A percentile compares a stretch with the other conserved stretches of the same genome.
phyloP scores from a whole-genome alignment of 2,888 invertebrate genomes.

The Pediacus dermestoides region DNA sequence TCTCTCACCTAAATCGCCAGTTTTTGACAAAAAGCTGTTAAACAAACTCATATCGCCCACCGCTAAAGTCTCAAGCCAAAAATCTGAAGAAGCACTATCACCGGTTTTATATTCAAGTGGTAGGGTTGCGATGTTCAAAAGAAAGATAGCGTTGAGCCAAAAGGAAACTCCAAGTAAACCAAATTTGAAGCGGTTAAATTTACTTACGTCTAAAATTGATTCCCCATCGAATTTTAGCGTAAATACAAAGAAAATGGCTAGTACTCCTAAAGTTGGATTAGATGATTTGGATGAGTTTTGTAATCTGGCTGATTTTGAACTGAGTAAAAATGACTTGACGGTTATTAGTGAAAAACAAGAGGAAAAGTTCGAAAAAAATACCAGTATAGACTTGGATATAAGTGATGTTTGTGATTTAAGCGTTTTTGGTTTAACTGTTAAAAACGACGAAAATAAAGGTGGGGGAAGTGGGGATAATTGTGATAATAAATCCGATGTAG shows the following conservation, averaged over 20 bases:
- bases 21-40: too few relatives aligned
- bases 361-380: conserved; percentile 4
- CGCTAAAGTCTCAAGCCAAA: too few relatives aligned
- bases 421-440: conserved; percentile 16
- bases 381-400: conserved; percentile 7
- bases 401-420: conserved; percentile 24
- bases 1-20: conserved; percentile 30
- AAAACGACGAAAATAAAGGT: too few relatives aligned
- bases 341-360: neutral
- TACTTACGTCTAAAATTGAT: too few relatives aligned
- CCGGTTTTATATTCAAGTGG: conserved; percentile 21
- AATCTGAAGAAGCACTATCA: conserved; percentile 16
- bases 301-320: conserved; percentile 13
- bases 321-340: too few relatives aligned
- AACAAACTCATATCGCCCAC: too few relatives aligned
- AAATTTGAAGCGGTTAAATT: too few relatives aligned
- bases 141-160: too few relatives aligned
- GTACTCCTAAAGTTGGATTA: conserved; percentile 9
- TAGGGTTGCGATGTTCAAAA: conserved; percentile 10
- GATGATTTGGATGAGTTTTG: conserved; percentile 14
- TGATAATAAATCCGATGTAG: neutral
- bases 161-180: too few relatives aligned
- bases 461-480: too few relatives aligned
- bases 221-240: conserved; percentile 14
- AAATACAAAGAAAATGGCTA: conserved; percentile 10